Conservation (phyloP, 2,113 vertebrate genomes). For the Crotalus helleri region DNA sequence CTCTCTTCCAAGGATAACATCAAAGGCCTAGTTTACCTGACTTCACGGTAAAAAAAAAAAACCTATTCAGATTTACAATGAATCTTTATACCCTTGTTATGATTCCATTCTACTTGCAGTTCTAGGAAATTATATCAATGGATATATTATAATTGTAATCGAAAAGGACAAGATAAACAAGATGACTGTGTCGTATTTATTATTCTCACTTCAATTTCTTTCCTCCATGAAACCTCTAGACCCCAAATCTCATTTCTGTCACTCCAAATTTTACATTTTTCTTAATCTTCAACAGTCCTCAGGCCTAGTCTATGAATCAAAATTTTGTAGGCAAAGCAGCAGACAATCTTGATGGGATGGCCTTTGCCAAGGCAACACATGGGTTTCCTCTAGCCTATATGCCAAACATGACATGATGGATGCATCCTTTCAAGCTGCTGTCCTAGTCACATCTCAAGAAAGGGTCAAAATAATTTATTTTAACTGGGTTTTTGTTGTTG, state of each 20-base stretch:
- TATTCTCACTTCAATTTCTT: conserved; percentile 26
- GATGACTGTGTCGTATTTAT: background rate
- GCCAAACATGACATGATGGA: background rate
- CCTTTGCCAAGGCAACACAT: background rate
- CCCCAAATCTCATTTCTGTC: conserved; percentile 25
- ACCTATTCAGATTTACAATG: conserved; percentile 3
- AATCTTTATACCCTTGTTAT: background rate
- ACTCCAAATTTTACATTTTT: conserved; percentile 18
- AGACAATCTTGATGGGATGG: background rate
- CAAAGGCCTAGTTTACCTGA: background rate
- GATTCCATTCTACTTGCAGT: rapidly evolving
- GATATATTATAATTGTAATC: background rate
- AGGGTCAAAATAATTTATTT: background rate
- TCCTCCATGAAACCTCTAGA: background rate
- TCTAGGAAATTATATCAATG: background rate
- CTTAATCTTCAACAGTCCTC: background rate
- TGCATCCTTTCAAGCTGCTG: background rate
- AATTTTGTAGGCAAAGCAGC: background rate
- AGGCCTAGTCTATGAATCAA: conserved; percentile 14
- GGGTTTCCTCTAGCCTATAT: background rate
- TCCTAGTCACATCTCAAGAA: background rate
- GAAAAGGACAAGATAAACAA: background rate
- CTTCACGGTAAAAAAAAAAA: background rate
- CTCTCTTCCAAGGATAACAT: background rate
- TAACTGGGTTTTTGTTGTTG: background rate